Conservation (phyloP, 1,140 invertebrate species). For the Magallana ariakensis region DNA sequence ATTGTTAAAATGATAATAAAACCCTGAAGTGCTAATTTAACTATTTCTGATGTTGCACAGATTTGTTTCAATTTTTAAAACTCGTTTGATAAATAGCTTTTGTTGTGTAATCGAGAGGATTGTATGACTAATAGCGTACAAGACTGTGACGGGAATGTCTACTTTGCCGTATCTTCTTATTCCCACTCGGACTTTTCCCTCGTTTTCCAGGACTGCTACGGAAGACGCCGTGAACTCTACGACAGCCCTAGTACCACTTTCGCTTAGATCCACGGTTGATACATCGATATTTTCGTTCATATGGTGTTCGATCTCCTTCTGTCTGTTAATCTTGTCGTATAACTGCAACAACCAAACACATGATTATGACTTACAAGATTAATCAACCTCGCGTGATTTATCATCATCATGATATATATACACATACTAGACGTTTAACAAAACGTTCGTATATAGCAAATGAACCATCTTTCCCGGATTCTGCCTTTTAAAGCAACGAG, state of each 20-base stretch:
- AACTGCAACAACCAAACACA: conserved; percentile 48
- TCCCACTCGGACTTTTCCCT: conserved; percentile 82
- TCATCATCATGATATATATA: no score
- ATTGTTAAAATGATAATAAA: no score
- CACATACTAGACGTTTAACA: no score
- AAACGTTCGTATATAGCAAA: no score
- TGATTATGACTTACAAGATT: not conserved
- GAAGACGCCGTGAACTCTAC: conserved; percentile 84
- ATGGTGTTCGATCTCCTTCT: not conserved
- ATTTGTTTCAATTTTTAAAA: no score
- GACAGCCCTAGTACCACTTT: conserved; percentile 79
- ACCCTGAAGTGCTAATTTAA: no score
- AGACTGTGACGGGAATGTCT: conserved; percentile 80
- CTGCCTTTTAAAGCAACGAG: no score
- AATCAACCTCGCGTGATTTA: not conserved
- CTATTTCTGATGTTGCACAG: no score
- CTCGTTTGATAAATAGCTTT: no score
- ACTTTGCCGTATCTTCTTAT: conserved; percentile 82
- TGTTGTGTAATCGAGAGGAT: no score
- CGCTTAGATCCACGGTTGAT: conserved; percentile 61
- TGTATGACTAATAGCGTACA: conserved; percentile 73
- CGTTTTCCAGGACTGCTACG: conserved; percentile 83
- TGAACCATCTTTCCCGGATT: no score
- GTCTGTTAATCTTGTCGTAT: conserved; percentile 45
- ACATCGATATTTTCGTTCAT: conserved; percentile 24